Evolutionary conservation across 1,140 invertebrate genomes (phyloP).

Genomic region (Caerostris extrusa): DNA sequence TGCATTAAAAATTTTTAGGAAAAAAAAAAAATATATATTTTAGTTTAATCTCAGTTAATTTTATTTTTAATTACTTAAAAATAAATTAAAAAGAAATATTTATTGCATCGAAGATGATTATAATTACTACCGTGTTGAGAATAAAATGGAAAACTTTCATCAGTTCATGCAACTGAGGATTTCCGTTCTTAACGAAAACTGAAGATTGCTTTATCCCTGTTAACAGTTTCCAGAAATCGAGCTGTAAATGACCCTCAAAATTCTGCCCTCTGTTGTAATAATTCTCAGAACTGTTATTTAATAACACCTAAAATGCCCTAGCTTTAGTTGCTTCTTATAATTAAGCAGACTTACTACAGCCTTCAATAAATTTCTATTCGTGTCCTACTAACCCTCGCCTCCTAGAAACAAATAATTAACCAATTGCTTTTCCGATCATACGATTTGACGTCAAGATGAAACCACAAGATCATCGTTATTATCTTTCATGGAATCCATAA

Average conservation of each 20-base stretch:
- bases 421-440: not conserved
- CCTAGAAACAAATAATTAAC: not conserved
- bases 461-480: not conserved
- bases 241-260: not conserved
- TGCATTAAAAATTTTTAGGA: no score
- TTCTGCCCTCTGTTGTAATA: not conserved
- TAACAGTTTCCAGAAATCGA: not conserved
- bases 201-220: no score
- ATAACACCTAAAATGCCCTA: not conserved
- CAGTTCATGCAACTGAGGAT: no score
- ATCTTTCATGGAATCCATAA: no score
- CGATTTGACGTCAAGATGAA: conserved; percentile 4
- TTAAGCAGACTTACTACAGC: not conserved
- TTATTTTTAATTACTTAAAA: no score
- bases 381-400: not conserved
- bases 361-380: not conserved
- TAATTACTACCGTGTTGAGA: no score
- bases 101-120: no score
- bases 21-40: no score
- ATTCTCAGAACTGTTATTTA: not conserved
- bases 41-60: no score
- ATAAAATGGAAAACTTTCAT: no score
- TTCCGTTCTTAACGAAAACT: no score
- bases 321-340: not conserved
- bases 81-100: no score